Percentiles rank a stretch among this genome's conserved stretches.
phyloP scores from a whole-genome alignment of 1,140 invertebrate species.

The Idris sp. region DNA sequence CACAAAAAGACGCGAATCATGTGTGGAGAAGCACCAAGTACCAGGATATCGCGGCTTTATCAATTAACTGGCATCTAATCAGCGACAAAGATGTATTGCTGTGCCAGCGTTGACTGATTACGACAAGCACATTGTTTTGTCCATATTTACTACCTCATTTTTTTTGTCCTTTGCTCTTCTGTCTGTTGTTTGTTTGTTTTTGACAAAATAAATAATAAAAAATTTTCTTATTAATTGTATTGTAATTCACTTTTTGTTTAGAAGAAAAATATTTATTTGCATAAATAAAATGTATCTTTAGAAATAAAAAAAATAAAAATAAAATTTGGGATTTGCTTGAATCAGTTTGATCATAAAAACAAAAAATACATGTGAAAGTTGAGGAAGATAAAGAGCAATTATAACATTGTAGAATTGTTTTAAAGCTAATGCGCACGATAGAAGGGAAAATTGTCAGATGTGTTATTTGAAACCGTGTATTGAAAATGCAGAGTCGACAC shows the following conservation, averaged over 20 bases:
- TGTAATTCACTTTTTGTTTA: too few relatives aligned
- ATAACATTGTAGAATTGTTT: slow-evolving; percentile 39
- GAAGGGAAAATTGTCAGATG: slow-evolving; percentile 30
- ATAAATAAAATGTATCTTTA: too few relatives aligned
- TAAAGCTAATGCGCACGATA: slow-evolving; percentile 10
- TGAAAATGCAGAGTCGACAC: slow-evolving; percentile 26
- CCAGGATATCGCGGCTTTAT: slow-evolving; percentile 58
- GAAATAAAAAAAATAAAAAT: too few relatives aligned
- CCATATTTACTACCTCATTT: slow-evolving; percentile 9
- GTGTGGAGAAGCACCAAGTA: slow-evolving; percentile 17
- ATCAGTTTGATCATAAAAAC: too few relatives aligned
- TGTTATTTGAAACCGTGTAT: slow-evolving; percentile 47
- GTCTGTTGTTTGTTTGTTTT: too few relatives aligned
- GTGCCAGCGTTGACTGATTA: slow-evolving; percentile 65
- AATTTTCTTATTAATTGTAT: too few relatives aligned
- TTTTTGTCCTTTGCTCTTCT: slow-evolving; percentile 1
- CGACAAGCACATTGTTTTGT: slow-evolving; percentile 51
- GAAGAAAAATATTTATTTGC: too few relatives aligned
- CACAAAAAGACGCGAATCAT: slow-evolving; percentile 32
- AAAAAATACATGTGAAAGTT: slow-evolving; percentile 13
- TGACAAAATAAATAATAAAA: too few relatives aligned
- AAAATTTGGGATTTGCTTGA: too few relatives aligned
- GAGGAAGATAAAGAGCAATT: too few relatives aligned
- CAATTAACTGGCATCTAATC: slow-evolving; percentile 70
- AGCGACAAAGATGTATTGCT: slow-evolving; percentile 71